Conservation (phyloP, 1,140 invertebrate species). For the Scaptomyza graminum region DNA sequence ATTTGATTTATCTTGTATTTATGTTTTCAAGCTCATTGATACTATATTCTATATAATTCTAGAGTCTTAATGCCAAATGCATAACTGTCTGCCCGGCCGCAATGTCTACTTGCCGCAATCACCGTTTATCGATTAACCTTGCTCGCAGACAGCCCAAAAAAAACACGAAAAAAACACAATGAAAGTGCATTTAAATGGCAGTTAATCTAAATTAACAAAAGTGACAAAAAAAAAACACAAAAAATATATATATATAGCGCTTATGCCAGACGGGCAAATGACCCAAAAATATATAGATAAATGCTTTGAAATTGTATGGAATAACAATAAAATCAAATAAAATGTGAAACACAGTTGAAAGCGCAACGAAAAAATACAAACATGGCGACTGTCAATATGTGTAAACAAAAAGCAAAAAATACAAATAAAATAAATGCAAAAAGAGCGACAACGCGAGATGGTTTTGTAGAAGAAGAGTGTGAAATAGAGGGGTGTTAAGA, state of each 20-base stretch:
- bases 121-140: conserved; percentile 16
- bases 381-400: conserved; percentile 61
- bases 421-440: no score
- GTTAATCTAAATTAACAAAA: conserved; percentile 76
- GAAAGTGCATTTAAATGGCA: conserved; percentile 69
- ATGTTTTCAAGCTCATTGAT: no score
- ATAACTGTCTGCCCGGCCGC: conserved; percentile 23
- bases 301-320: conserved; percentile 16
- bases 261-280: conserved; percentile 65
- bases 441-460: no score
- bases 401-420: conserved; percentile 41
- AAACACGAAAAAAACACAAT: conserved; percentile 50
- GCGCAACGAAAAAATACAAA: conserved; percentile 46
- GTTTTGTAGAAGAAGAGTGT: conserved; percentile 1
- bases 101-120: conserved; percentile 30
- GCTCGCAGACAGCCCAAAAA: neutral
- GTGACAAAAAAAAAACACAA: conserved; percentile 53
- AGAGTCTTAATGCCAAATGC: no score
- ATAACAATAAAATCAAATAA: conserved; percentile 37
- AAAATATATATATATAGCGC: conserved; percentile 6
- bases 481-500: neutral
- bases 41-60: no score
- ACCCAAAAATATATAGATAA: conserved; percentile 59
- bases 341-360: conserved; percentile 46
- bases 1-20: no score